A percentile compares a stretch with the other conserved stretches of the same genome.
phyloP scores from a whole-genome alignment of 2,113 vertebrate species.

The Coptodon bakossiorum region DNA sequence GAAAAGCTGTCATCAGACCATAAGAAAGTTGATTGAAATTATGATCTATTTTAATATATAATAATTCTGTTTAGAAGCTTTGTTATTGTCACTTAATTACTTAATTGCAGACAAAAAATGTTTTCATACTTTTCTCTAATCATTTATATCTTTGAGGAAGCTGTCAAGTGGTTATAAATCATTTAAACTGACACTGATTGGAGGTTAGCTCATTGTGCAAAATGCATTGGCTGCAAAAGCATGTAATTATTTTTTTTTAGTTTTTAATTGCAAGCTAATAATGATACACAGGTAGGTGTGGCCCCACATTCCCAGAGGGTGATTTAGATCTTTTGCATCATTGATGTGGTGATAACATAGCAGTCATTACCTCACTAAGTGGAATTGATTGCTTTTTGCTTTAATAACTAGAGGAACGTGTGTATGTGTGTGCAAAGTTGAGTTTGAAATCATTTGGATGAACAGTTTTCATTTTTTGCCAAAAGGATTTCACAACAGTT shows the following conservation, averaged over 20 bases:
- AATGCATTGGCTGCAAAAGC: not conserved
- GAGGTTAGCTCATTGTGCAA: not conserved
- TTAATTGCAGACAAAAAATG: not conserved
- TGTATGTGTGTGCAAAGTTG: not conserved
- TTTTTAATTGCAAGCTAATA: not conserved
- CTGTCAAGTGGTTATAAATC: not conserved
- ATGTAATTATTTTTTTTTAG: not conserved
- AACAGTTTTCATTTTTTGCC: not conserved
- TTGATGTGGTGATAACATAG: not conserved
- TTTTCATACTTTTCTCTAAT: not conserved
- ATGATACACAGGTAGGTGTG: not conserved
- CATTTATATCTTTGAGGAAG: not conserved
- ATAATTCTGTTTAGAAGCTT: not conserved
- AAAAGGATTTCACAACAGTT: not conserved
- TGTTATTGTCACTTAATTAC: not conserved
- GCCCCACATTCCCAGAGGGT: not conserved
- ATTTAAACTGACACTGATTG: not conserved
- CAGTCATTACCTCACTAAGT: not conserved
- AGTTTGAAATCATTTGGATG: not conserved
- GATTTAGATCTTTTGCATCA: not conserved
- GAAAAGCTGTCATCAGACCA: not conserved
- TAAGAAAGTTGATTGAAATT: not conserved
- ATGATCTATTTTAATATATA: not conserved
- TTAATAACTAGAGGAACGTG: not conserved
- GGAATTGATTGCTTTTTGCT: not conserved